Conservation (phyloP, 2,888 invertebrate genomes). For the Tanaodytes sp. region DNA sequence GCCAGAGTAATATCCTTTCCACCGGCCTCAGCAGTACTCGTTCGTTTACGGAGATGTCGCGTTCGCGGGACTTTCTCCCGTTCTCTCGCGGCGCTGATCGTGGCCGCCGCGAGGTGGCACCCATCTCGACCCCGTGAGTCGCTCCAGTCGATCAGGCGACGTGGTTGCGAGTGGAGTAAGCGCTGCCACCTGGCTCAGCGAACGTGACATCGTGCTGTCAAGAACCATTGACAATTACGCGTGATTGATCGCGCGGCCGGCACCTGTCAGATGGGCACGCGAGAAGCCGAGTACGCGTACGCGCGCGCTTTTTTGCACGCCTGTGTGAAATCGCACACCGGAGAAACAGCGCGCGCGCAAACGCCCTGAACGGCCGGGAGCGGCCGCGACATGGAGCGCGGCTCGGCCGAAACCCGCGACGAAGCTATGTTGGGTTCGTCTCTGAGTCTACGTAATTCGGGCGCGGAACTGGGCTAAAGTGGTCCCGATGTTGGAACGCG, state of each 20-base stretch:
- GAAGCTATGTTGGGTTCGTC: constrained; percentile 41
- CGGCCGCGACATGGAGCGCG: constrained; percentile 35
- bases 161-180: constrained; percentile 38
- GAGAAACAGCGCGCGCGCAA: constrained; percentile 4
- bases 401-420: constrained; percentile 34
- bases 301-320: not conserved
- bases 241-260: not conserved
- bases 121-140: not conserved
- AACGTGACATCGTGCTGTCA: constrained; percentile 34
- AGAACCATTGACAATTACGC: constrained; percentile 24
- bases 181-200: constrained; percentile 27
- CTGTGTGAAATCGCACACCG: not conserved
- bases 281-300: not conserved
- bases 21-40: not conserved
- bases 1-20: not conserved
- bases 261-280: not conserved
- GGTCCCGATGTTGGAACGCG: too few relatives aligned
- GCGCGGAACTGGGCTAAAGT: too few relatives aligned
- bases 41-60: constrained; percentile 24
- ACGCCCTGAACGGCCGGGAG: constrained; percentile 28
- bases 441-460: not conserved
- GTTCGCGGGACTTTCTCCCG: constrained; percentile 31
- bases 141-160: constrained; percentile 42
- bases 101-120: constrained; percentile 9
- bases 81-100: constrained; percentile 3